Base-by-base conservation (phyloP, 2,888 invertebrate genomes). In the Sclerodermus sp. region DNA sequence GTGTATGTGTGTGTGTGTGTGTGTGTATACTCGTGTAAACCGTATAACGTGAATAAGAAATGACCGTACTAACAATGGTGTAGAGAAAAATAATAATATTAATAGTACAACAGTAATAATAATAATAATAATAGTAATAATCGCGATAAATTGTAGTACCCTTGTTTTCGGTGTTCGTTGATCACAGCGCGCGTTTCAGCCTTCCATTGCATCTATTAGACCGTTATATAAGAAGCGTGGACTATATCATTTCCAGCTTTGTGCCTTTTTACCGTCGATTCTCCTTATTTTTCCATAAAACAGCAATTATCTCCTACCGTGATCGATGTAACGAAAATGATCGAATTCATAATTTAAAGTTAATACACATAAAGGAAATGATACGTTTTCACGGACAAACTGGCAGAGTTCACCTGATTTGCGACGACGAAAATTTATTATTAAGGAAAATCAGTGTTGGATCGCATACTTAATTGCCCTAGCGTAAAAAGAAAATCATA, bases 101-200 rank as follows among this genome's bases (percentile, higher is more conserved):
- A 57, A 50, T 51, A 36, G 4, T 47, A 37, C 51, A 57, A 63
- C 63, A 53, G 46, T 50, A 51, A 60, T 60, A 57, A 62, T 47
- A 50, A 48, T 23, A n/a, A n/a, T n/a, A n/a, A n/a, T n/a, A n/a
- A n/a, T n/a, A n/a, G n/a, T n/a, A n/a, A n/a, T n/a, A n/a, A n/a
- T 53, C 49, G 51, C 58, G 55, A 64, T 61, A 61, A 65, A 62
- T 62, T 62, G 63, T 71, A 72, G 71, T 72, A 69, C 67, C 69
- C 66, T 72, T 65, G 62, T 60, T 66, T 70, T 71, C 70, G 70
- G 72, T 71, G 71, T 73, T 71, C 67, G 57, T 62, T 68, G 58
- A 73, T 72, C 73, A 73, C 73, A 73, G 72, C 72, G 64, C 68
- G 63, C 65, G 66, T 68, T 70, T 73, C 70, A 72, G 72, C 69